Conservation (phyloP, 2,888 invertebrate species). For the Molorchus minor region DNA sequence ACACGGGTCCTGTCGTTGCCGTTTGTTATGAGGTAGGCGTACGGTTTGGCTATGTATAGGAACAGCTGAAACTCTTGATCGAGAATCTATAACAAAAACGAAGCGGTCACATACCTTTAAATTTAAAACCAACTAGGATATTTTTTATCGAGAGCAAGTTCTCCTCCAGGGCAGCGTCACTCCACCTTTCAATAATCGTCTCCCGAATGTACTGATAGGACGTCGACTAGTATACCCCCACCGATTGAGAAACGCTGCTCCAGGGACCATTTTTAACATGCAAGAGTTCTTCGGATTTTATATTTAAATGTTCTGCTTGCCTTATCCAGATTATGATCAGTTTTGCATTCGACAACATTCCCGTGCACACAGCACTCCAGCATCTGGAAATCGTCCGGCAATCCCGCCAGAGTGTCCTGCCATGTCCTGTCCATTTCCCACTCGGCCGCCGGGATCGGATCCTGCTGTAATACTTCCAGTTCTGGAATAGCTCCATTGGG, state of each 20-base stretch:
- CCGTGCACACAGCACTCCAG: conserved; percentile 56
- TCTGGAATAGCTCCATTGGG: conserved; percentile 59
- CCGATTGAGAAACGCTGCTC: too few relatives aligned
- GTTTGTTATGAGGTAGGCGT: conserved; percentile 60
- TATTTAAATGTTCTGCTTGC: conserved; percentile 32
- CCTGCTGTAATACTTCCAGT: conserved; percentile 51
- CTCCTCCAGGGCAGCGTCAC: too few relatives aligned
- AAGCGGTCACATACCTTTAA: neutral
- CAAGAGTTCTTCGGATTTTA: neutral
- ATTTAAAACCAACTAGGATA: too few relatives aligned
- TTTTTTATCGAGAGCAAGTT: too few relatives aligned
- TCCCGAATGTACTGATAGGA: too few relatives aligned
- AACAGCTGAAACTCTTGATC: conserved; percentile 65
- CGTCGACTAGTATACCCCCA: too few relatives aligned
- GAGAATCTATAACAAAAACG: conserved; percentile 52
- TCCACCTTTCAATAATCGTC: too few relatives aligned
- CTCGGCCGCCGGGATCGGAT: conserved; percentile 55
- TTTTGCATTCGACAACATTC: conserved; percentile 48
- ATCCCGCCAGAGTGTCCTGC: conserved; percentile 58
- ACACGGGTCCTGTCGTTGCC: conserved; percentile 62
- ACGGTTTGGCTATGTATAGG: conserved; percentile 63
- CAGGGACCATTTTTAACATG: too few relatives aligned
- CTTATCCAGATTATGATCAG: conserved; percentile 56
- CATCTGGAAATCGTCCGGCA: conserved; percentile 58
- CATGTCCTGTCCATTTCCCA: conserved; percentile 64